Base-by-base conservation (phyloP, 2,888 invertebrate species). In the Leptodirus hochenwartii region DNA sequence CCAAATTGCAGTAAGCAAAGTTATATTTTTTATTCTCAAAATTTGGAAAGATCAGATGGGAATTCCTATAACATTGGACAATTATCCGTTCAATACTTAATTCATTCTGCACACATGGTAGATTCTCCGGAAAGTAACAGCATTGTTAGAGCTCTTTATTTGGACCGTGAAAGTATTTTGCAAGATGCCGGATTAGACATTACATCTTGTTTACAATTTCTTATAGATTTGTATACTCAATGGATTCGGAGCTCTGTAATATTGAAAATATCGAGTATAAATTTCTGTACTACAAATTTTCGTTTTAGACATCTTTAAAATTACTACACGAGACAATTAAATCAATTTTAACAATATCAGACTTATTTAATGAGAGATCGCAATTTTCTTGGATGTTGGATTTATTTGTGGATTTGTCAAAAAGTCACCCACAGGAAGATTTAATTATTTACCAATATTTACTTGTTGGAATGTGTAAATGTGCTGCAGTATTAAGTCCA, bases 151-250 rank as follows among this genome's bases (percentile, higher is more conserved):
- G 35, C 44, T 31, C 35, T 47, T 11, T 54, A 45, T 38, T 41
- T 42, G 15, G 46, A 45, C 26, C 42, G 56, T 17, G 48, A 43
- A 27, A 58, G 58, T 34, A 56, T 59, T 37, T 43, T 62, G 26
- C 53, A 63, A 27, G 58, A 59, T 28, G 69, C 67, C 37, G 76
- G 73, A 8, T 64, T 95, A 20, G 93, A 95, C 56, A 64, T 91
- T 16, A 80, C 82, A 51, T 95, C 93, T 34, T 95, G 93, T 56
- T 57, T 93, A 30, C 87, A 88, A 50, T 77, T 95, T 47, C 62
- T 95, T 11, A 69, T 90, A 51, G 93, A 95, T 53, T 69, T 93
- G 17, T 87, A 85, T 40, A 69, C 80, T 2, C 84, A 88, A 33
- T 71, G 77, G 67, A 53, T 72, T 56, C 64, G 8, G 59, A 61